These are phyloP conservation scores for Psilopsiagon aurifrons DNA, from an alignment of 2,113 vertebrate genomes.

Conservation along the genomic window DNA sequence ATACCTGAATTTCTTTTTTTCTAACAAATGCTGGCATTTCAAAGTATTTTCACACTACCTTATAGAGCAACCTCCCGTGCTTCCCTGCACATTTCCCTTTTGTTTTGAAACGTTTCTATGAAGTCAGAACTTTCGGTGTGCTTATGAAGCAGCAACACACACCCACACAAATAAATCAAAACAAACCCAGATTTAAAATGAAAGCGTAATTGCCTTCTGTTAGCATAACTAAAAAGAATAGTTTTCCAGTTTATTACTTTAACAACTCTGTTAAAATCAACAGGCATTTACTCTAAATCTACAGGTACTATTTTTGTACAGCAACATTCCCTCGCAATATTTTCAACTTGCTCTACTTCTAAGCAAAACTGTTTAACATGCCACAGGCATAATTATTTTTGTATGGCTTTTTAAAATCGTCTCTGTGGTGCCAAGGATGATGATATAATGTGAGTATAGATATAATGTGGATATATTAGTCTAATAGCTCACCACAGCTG, in stretches of 20 bases:
- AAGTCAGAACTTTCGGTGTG: not conserved
- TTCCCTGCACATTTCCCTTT: not conserved
- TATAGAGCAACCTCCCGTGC: not conserved
- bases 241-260: not conserved
- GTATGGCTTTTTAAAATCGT: not conserved
- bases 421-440: not conserved
- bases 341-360: not conserved
- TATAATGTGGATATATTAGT: not conserved
- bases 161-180: not conserved
- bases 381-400: not conserved
- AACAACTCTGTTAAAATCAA: not conserved
- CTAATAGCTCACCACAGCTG: not conserved
- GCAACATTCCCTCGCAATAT: not conserved
- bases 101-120: not conserved
- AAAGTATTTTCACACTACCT: not conserved
- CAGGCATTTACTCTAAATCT: not conserved
- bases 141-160: not conserved
- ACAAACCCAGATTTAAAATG: not conserved
- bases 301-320: not conserved
- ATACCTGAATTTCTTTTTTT: accelerated
- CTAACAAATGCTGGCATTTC: not conserved
- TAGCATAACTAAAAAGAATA: not conserved
- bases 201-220: not conserved
- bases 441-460: not conserved
- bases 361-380: not conserved